Evolutionary conservation across 2,888 invertebrate species (phyloP), one percentile per base, ranked within the genome.

Genomic region (Lepeophtheirus nordmannii): DNA sequence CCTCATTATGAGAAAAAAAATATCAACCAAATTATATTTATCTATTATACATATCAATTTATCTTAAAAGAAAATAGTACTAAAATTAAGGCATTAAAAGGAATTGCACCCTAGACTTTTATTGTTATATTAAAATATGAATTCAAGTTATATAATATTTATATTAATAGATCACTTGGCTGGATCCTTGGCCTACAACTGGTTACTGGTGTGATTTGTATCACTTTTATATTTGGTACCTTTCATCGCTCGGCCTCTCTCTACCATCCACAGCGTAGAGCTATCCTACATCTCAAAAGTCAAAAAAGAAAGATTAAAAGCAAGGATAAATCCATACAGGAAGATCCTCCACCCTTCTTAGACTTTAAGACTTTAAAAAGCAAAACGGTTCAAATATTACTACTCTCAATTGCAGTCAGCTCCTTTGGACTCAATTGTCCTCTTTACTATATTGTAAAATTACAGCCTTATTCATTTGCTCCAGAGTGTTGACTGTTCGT

Each of bases 191-290:
- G 88, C 53, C 80, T 89, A 30, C 89, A 89, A 76, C 85, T 86
- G 40, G 85, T 89, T 46, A 88, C 89, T n/a, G 87, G 86, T 59
- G 83, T 85, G 17, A 83, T 89, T 53, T 86, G 88, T 72, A 78
- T 85, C 62, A 88, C 88, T 0, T 89, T 89, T 74, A 84, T 89
- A 72, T 80, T 89, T 39, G 89, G 89, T 65, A 87, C 87, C 8
- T 86, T 88, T 77, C 90, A 89, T 77, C 83, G 90, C 40, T 89
- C 89, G 9, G 89, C 89, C 0, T 88, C 89, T 0, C 79, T 90
- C 10, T 90, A 90, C 76, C 89, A 90, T 74, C 89, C 89, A 0
- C 87, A 89, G 74, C 77, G 89, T 67, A 80, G 89, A 68, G 89
- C 89, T 68, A 89, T 90, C 71, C 80, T 89, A 58, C 89, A 89